Conservation (phyloP, 2,888 invertebrate species). For the Mesodorylaimus sp. region DNA sequence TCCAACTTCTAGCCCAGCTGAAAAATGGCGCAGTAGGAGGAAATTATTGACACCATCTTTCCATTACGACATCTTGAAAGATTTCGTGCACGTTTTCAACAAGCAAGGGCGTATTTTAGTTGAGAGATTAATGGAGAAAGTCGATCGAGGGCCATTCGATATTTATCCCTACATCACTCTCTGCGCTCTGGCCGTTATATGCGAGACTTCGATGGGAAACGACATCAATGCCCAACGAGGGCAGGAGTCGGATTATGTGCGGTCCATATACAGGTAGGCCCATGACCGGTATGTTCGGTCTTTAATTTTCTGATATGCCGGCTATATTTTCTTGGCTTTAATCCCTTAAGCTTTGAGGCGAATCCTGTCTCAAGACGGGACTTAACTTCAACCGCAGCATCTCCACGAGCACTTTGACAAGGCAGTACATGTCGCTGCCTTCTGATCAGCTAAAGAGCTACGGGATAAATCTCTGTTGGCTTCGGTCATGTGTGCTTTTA, state of each 20-base stretch:
- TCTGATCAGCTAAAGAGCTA: too few species aligned
- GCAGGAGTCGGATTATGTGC: constrained; percentile 50
- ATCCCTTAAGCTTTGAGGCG: too few species aligned
- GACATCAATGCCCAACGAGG: constrained; percentile 51
- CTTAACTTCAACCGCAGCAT: too few species aligned
- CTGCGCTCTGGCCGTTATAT: constrained; percentile 39
- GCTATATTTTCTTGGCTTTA: too few species aligned
- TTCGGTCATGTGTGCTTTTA: too few species aligned
- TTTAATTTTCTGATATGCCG: too few species aligned
- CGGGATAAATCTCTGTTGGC: too few species aligned
- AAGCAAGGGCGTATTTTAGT: constrained; percentile 33
- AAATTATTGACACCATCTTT: constrained; percentile 39
- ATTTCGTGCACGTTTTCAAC: constrained; percentile 37
- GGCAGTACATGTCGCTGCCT: too few species aligned
- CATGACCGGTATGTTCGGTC: neutral
- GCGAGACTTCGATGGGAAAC: constrained; percentile 69
- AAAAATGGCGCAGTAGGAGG: constrained; percentile 35
- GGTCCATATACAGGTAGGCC: constrained; percentile 50
- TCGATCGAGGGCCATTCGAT: constrained; percentile 22
- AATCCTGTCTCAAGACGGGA: too few species aligned
- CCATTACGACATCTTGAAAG: constrained; percentile 39
- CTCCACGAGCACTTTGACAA: too few species aligned
- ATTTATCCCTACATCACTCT: constrained; percentile 34
- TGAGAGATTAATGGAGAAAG: constrained; percentile 17
- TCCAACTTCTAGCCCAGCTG: constrained; percentile 25